Base-by-base conservation (phyloP, 2,113 vertebrate genomes). In the Chionodraco myersi region DNA sequence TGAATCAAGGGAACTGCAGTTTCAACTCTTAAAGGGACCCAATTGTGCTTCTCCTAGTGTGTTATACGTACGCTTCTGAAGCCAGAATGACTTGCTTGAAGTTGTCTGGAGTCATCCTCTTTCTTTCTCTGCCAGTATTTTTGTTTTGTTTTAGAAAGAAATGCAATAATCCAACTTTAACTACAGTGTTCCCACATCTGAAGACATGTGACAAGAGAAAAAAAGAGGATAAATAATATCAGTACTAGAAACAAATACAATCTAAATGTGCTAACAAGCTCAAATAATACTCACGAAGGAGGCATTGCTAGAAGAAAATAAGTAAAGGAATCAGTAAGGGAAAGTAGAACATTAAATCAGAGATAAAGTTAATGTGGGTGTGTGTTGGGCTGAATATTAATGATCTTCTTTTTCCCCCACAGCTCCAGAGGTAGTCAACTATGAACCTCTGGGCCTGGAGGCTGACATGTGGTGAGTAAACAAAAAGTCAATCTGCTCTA, bases 401-500 rank as follows among this genome's bases (percentile, higher is more conserved):
- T 48, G 12, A 58, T 47, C 5, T 30, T 21, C 6, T 69, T 12
- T 72, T 53, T 34, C 91, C 41, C 53, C 82, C 84, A 48, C 94
- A 99, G 98, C 98, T 95, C 98, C 98, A 83, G 98, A 99, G 93
- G 97, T 99, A 72, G 98, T 99, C 66, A 99, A 99, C 93, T 99
- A 99, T 87, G 98, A 99, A 67, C 97, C 98, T 21, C 92, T 99
- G 83, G 98, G 98, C 82, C 95, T 99, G 70, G 98, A 99, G 94
- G 97, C 98, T 56, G 98, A 99, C 93, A 99, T 99, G 98, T 99
- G 98, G 98, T 99, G 94, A 97, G 97, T 82, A 18, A 71, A 58
- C 23, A 41, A 64, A 73, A 56, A 59, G 54, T 36, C 53, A 12
- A 3, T 72, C 67, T 73, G 69, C 34, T 59, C 18, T 5, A 11